Conservation (phyloP, 1,140 invertebrate species). For the Wiebesia pumilae region DNA sequence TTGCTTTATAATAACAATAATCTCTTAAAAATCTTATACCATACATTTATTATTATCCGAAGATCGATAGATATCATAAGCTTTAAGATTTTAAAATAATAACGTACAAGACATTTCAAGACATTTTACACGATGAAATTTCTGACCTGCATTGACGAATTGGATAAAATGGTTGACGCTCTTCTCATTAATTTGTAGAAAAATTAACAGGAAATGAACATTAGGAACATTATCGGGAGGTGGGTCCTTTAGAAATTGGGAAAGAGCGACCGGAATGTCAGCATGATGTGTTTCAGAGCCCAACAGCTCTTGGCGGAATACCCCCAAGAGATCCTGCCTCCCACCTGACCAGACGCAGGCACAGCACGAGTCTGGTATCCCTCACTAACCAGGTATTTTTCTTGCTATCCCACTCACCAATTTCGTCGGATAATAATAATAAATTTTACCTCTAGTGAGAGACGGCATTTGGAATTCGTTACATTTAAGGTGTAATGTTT, state of each 20-base stretch:
- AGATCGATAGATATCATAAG: background rate
- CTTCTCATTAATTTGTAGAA: background rate
- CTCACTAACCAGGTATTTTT: constrained; percentile 79
- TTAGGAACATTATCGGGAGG: background rate
- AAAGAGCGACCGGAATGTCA: constrained; percentile 60
- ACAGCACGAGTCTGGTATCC: constrained; percentile 79
- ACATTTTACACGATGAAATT: too few species aligned
- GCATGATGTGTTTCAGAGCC: constrained; percentile 77
- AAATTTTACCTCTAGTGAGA: background rate
- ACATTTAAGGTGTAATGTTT: background rate
- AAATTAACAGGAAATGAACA: background rate
- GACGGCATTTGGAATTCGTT: background rate
- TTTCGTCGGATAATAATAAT: background rate
- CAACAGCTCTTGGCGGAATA: constrained; percentile 74
- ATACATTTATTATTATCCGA: too few species aligned
- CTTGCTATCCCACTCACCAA: constrained; percentile 49
- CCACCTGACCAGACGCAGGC: constrained; percentile 82
- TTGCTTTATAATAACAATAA: too few species aligned
- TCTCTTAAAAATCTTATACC: too few species aligned
- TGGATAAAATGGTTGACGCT: background rate
- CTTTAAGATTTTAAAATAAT: background rate
- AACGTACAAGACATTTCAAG: background rate
- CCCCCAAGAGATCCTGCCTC: constrained; percentile 74
- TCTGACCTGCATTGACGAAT: too few species aligned
- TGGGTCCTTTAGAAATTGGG: background rate